A percentile compares a stretch with the other conserved stretches of the same genome.
phyloP scores from a whole-genome alignment of 2,113 vertebrate species.

The Cariama cristata region DNA sequence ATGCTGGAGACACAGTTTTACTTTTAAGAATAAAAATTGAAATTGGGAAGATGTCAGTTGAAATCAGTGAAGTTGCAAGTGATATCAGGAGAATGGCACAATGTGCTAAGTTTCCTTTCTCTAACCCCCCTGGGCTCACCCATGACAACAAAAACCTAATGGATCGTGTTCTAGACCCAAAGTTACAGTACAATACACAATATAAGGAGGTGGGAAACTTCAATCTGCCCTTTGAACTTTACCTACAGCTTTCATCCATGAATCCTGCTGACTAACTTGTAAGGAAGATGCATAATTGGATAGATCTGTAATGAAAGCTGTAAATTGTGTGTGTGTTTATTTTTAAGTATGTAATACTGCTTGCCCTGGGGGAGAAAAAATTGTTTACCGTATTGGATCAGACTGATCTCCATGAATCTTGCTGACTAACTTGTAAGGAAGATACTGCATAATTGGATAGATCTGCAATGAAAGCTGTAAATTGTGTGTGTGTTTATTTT shows the following conservation, averaged over 20 bases:
- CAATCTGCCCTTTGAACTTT: not conserved
- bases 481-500: not conserved
- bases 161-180: not conserved
- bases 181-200: not conserved
- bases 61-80: not conserved
- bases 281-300: not conserved
- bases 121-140: not conserved
- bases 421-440: not conserved
- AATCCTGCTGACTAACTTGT: not conserved
- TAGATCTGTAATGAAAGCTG: not conserved
- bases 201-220: not conserved
- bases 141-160: not conserved
- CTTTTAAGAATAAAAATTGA: not conserved
- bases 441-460: not conserved
- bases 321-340: not conserved
- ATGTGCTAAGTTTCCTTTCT: not conserved
- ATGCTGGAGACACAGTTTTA: not conserved
- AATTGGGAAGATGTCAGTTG: not conserved
- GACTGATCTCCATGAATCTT: too few relatives aligned
- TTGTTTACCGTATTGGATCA: not conserved
- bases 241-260: not conserved
- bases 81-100: not conserved
- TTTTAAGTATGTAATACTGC: not conserved
- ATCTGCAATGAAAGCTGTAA: not conserved
- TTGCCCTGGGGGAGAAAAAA: not conserved